A percentile compares a stretch with the other conserved stretches of the same genome.
Evolutionary conservation across 2,113 vertebrate species (phyloP).

Genomic region (Osmerus eperlanus): DNA sequence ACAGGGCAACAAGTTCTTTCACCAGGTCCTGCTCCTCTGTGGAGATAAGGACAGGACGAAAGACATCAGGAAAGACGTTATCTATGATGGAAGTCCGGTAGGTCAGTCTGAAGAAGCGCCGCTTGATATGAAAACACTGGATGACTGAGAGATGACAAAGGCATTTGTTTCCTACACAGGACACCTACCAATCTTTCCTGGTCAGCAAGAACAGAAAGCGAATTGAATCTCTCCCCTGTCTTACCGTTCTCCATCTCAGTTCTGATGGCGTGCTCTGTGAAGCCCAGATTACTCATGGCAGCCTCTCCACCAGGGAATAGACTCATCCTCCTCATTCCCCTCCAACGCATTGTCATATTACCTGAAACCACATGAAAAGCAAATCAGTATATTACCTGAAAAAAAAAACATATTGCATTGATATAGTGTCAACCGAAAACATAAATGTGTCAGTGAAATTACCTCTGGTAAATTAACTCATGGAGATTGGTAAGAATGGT

Average conservation of each 20-base stretch:
- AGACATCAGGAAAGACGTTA: background rate
- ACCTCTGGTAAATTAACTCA: no score
- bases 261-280: slow-evolving; percentile 61
- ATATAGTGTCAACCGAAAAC: no score
- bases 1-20: slow-evolving; percentile 71
- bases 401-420: background rate
- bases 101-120: background rate
- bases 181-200: background rate
- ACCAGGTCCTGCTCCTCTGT: slow-evolving; percentile 66
- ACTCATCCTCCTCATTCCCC: slow-evolving; percentile 65
- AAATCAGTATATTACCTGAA: background rate
- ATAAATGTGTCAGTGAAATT: no score
- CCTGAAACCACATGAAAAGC: slow-evolving; percentile 30
- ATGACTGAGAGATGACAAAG: no score
- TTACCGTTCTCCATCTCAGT: slow-evolving; percentile 67
- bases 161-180: no score
- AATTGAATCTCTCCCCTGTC: slow-evolving; percentile 2
- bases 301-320: slow-evolving; percentile 49
- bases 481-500: no score
- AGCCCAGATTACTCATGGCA: slow-evolving; percentile 37
- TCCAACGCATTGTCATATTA: slow-evolving; percentile 55
- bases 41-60: background rate
- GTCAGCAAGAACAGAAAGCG: background rate
- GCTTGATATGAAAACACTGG: no score
- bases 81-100: no score